Evolutionary conservation across 2,888 invertebrate genomes (phyloP), one percentile per base, ranked within the genome.

Genomic region (Cephus sareptanus): DNA sequence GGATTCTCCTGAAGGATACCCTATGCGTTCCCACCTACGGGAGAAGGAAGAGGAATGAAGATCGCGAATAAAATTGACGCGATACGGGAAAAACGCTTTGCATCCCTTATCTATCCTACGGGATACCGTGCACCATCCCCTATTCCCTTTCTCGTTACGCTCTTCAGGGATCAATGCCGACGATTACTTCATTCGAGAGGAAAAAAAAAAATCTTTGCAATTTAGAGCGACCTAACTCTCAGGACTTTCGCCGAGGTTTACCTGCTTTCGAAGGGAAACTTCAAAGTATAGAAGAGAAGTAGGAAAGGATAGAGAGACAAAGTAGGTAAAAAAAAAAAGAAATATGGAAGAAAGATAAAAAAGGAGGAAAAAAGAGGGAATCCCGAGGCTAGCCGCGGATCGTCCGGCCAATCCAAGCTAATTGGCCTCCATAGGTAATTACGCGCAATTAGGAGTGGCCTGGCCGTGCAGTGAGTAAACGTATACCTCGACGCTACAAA

Each of bases 381-480:
- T 87, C 87, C 86, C 83, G 84, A 78, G 82, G 86, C 85, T 68
- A 31, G 40, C 68, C 75, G 33, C 33, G 34, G n/a, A 85, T 87
- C 86, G 83, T 83, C 86, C 83, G 84, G 85, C 88, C 90, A 88
- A 90, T 90, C 87, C 87, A 84, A 88, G 86, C 89, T 90, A 90
- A 90, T 90, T 90, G 90, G 88, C 87, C 86, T 86, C 89, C 86
- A 87, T 88, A 89, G 89, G 88, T 90, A 90, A 90, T 90, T 90
- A 90, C 89, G 88, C 89, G 89, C 89, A 90, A 90, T 90, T 90
- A 90, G 90, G 90, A 88, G 87, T 87, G 87, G 88, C 82, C 87
- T 82, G 85, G 81, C 84, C 84, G 85, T 81, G 82, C 84, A 80
- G 83, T 82, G 85, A 85, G 83, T 82, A 83, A 87, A 86, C 80